These are phyloP conservation scores for Bos indicus DNA, from an alignment of 2,113 vertebrate species.

Conservation along the genomic window DNA sequence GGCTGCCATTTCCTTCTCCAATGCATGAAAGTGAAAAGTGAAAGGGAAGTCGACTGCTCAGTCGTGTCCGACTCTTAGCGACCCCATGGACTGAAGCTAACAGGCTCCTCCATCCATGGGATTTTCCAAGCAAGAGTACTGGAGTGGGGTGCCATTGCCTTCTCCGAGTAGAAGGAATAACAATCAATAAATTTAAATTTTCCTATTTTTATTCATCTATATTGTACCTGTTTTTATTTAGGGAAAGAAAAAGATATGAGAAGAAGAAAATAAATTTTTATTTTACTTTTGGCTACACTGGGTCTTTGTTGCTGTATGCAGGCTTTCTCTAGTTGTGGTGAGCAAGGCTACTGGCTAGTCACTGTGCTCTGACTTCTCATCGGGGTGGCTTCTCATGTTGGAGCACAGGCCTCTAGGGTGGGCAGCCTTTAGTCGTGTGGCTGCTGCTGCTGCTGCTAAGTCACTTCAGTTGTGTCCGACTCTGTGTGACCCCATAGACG, in stretches of 20 bases:
- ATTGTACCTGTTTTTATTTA: background rate
- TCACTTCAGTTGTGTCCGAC: too few species aligned
- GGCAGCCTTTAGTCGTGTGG: background rate
- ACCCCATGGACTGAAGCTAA: too few species aligned
- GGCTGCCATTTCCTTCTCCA: too few species aligned
- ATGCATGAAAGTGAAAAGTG: too few species aligned
- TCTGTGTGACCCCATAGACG: too few species aligned
- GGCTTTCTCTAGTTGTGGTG: background rate
- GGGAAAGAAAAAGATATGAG: background rate
- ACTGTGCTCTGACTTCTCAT: background rate
- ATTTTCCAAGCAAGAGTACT: too few species aligned
- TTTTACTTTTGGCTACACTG: background rate
- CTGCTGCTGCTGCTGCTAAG: too few species aligned
- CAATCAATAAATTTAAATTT: background rate
- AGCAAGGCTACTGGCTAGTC: background rate
- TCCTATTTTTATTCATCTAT: background rate
- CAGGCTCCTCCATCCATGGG: too few species aligned
- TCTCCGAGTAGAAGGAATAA: background rate
- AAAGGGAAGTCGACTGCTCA: too few species aligned
- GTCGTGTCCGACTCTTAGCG: too few species aligned
- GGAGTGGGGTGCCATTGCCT: too few species aligned
- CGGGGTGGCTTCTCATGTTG: background rate
- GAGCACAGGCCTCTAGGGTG: background rate
- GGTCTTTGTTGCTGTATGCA: background rate
- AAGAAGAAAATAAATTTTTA: background rate